Evolutionary conservation across 2,888 invertebrate genomes (phyloP), one percentile per base, ranked within the genome.

Genomic region (Calliopum simillimum): DNA sequence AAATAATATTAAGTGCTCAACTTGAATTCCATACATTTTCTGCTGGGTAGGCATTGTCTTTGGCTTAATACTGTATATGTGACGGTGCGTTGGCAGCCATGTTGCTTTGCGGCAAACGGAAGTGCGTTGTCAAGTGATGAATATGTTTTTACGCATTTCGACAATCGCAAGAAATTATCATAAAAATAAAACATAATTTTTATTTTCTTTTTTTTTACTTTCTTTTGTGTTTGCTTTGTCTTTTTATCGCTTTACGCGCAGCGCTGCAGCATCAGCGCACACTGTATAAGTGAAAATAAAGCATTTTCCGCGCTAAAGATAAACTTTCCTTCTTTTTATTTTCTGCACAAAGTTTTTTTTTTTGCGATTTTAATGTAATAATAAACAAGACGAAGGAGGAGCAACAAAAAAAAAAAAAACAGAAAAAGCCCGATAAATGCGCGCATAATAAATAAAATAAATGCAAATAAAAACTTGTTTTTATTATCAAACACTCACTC

Each of bases 401-500:
- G 33, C 5, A 33, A 33, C 5, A 8, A 33, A 33, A 33, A 33
- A 33, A 33, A 33, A 6, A 33, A 33, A 33, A 33, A 5, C 33
- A 33, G 4, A 33, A 33, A 16, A 59, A 59, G 59, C 41, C 47
- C n/a, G 67, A 56, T 47, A 58, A 56, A 46, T 67, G 67, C 44
- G 47, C 58, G 47, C 47, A n/a, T 47, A 62, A 66, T 66, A 62
- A 64, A 46, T 58, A 55, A 62, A 70, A 59, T 64, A 64, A 68
- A 68, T 59, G 71, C 51, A 33, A 68, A 61, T 68, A 68, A 46
- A 68, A 68, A 68, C 51, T 68, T 68, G 59, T 75, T 75, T 80
- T 81, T 81, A 81, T 78, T 78, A 79, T 80, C 75, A 78, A 76
- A 72, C 75, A 14, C 43, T 23, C 8, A 25, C 61, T 16, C 44